Evolutionary conservation across 2,113 vertebrate genomes (phyloP).

Genomic region (Phycodurus eques): DNA sequence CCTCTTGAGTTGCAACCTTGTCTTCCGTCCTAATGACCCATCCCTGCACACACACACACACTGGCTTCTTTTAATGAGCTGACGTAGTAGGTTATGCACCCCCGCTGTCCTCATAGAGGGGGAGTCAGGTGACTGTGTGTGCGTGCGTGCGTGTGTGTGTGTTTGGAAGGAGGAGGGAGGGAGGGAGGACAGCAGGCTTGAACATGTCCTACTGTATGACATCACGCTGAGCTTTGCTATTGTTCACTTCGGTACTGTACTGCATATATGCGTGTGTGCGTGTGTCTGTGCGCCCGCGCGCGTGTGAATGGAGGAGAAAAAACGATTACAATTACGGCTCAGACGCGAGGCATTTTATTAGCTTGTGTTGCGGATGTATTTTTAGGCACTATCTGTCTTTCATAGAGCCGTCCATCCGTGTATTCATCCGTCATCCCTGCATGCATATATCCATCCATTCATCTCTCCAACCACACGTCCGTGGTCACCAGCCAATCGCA

Average conservation of each 20-base stretch:
- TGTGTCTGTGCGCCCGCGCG: background rate
- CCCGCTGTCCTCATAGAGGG: slow-evolving; percentile 44
- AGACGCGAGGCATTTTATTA: slow-evolving; percentile 5
- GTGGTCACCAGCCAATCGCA: no score
- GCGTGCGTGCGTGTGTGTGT: no score
- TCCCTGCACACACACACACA: slow-evolving; percentile 23
- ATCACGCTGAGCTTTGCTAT: slow-evolving; percentile 29
- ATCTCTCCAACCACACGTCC: no score
- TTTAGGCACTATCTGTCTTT: background rate
- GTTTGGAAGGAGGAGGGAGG: slow-evolving; percentile 1
- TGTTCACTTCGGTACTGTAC: background rate
- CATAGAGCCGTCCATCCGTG: background rate
- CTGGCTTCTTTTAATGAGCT: slow-evolving; percentile 56
- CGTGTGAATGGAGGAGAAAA: background rate
- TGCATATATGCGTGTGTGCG: background rate
- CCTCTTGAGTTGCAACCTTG: slow-evolving; percentile 44
- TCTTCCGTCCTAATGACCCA: slow-evolving; percentile 51
- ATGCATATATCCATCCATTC: no score
- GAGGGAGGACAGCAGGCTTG: slow-evolving; percentile 34
- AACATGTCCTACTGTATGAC: slow-evolving; percentile 36
- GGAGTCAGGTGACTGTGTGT: slow-evolving; percentile 34
- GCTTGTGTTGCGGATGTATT: slow-evolving; percentile 1
- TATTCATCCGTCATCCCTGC: no score
- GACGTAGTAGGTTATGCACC: slow-evolving; percentile 45
- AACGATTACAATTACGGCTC: slow-evolving; percentile 29